These are phyloP conservation scores for Tetranychus truncatus DNA, from an alignment of 2,888 invertebrate species.

Conservation along the genomic window DNA sequence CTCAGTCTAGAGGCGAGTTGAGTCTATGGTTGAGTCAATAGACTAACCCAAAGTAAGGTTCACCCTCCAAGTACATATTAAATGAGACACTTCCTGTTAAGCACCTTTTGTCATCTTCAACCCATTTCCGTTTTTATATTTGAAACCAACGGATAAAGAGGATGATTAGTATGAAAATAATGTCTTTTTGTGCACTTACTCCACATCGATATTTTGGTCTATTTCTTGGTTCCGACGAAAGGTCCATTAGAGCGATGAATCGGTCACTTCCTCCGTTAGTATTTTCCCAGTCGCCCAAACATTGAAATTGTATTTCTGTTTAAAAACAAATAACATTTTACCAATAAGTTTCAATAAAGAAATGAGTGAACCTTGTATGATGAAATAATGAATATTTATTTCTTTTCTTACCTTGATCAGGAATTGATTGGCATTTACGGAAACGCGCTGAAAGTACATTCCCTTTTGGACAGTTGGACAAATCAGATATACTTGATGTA, in stretches of 20 bases:
- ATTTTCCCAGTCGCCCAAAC: slow-evolving; percentile 46
- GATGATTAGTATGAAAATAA: neutral
- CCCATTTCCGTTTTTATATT: slow-evolving; percentile 3
- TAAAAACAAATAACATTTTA: neutral
- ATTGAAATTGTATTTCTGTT: slow-evolving; percentile 43
- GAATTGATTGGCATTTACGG: slow-evolving; percentile 35
- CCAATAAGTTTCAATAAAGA: neutral
- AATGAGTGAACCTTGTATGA: slow-evolving; percentile 3
- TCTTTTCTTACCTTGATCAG: slow-evolving; percentile 1
- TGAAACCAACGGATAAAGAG: neutral
- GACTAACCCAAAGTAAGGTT: too few species aligned
- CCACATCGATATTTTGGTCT: slow-evolving; percentile 29
- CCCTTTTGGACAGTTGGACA: slow-evolving; percentile 45
- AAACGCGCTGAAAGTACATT: slow-evolving; percentile 42
- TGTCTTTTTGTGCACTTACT: slow-evolving; percentile 23
- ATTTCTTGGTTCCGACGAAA: slow-evolving; percentile 25
- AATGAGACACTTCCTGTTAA: neutral
- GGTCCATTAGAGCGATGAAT: slow-evolving; percentile 35
- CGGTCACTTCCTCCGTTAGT: slow-evolving; percentile 36
- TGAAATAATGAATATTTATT: slow-evolving; percentile 2
- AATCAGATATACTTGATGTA: slow-evolving; percentile 39
- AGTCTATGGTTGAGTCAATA: neutral
- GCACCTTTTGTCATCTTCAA: neutral
- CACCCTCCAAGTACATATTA: neutral
- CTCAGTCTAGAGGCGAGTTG: neutral